Percentiles rank a stretch among this genome's conserved stretches.
Conservation (phyloP, 37 sponge, comb jelly and placozoan genomes). For the Chondrosia reniformis region DNA sequence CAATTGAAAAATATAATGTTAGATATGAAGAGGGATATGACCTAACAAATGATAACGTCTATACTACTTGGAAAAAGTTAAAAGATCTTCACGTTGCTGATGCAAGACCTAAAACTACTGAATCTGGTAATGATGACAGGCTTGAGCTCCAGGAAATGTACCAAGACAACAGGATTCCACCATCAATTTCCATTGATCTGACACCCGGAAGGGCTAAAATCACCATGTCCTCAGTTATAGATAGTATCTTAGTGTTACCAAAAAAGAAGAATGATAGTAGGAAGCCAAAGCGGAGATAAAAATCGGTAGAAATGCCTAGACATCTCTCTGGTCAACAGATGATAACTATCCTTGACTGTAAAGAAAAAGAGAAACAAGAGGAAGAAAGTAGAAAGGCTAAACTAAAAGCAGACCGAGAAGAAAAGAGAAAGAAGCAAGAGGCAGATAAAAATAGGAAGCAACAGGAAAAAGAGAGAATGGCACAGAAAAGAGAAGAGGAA, state of each 20-base stretch:
- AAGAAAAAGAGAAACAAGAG: neutral
- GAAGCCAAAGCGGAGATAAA: neutral
- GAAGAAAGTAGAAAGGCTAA: neutral
- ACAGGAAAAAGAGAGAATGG: neutral
- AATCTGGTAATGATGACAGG: too few species aligned
- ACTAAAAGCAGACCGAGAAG: neutral
- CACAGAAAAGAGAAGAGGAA: neutral
- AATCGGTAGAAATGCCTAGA: neutral
- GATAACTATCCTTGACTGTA: neutral
- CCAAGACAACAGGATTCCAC: too few species aligned
- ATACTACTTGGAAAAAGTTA: neutral
- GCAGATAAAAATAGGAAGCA: neutral
- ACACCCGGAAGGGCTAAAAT: neutral
- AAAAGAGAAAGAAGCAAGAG: neutral
- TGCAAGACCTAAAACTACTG: neutral
- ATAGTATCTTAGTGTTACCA: neutral
- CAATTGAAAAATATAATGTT: neutral
- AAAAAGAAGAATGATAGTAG: neutral
- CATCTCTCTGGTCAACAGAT: slow-evolving; percentile 13
- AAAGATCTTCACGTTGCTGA: neutral
- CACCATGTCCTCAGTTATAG: neutral
- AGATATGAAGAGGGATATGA: neutral
- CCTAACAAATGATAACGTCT: neutral
- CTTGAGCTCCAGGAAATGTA: too few species aligned
- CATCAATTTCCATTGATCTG: neutral